Percentiles rank a stretch among this genome's conserved stretches.
Evolutionary conservation across 1,140 invertebrate genomes (phyloP).

Genomic region (Coelopa frigida): DNA sequence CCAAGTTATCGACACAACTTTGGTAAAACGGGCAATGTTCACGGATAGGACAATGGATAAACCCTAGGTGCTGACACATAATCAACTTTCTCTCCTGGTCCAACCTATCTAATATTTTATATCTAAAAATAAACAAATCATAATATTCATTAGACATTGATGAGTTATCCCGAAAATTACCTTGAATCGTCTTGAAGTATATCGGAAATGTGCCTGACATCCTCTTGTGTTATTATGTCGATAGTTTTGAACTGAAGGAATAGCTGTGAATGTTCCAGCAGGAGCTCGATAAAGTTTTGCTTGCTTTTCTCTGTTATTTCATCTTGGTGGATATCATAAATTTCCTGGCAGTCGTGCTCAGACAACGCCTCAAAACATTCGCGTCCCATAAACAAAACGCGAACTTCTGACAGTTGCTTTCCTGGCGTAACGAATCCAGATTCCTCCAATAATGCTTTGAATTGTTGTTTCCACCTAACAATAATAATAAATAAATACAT

Average conservation of each 20-base stretch:
- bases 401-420: slow-evolving; percentile 83
- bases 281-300: slow-evolving; percentile 85
- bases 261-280: slow-evolving; percentile 88
- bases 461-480: slow-evolving; percentile 79
- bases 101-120: slow-evolving; percentile 84
- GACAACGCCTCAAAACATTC: slow-evolving; percentile 90
- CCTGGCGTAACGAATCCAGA: slow-evolving; percentile 91
- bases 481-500: slow-evolving; percentile 8
- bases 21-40: slow-evolving; percentile 89
- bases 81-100: slow-evolving; percentile 92
- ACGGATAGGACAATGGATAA: slow-evolving; percentile 89
- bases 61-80: slow-evolving; percentile 90
- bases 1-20: slow-evolving; percentile 83
- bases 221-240: slow-evolving; percentile 87
- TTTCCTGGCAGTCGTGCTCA: slow-evolving; percentile 82
- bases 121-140: slow-evolving; percentile 50
- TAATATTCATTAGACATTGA: slow-evolving; percentile 1
- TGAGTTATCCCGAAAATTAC: slow-evolving; percentile 41
- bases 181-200: slow-evolving; percentile 85
- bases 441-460: slow-evolving; percentile 88
- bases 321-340: slow-evolving; percentile 91
- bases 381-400: slow-evolving; percentile 89
- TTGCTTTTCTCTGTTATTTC: slow-evolving; percentile 87
- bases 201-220: slow-evolving; percentile 89
- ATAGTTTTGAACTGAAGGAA: slow-evolving; percentile 91